phyloP scores from a whole-genome alignment of 2,888 invertebrate genomes.

The Drosophila mettleri region DNA sequence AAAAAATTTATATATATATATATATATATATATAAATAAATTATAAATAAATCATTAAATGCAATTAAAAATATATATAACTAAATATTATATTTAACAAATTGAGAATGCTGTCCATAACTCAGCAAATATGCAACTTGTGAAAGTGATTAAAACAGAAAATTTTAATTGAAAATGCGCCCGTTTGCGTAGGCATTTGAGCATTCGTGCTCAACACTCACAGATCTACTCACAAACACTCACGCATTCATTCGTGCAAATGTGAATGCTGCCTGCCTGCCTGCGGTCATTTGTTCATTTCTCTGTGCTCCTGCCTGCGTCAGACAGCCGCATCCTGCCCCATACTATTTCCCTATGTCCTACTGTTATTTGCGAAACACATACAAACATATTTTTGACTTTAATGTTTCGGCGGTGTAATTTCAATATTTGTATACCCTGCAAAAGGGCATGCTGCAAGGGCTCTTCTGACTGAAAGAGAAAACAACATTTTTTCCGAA shows the following conservation, averaged over 20 bases:
- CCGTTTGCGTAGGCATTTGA: conserved; percentile 76
- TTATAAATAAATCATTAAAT: not conserved
- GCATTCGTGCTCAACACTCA: conserved; percentile 39
- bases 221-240: conserved; percentile 41
- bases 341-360: conserved; percentile 1
- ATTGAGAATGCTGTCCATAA: not conserved
- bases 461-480: not conserved
- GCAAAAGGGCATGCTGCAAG: not conserved
- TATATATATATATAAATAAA: not conserved
- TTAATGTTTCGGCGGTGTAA: conserved; percentile 27
- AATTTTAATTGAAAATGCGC: conserved; percentile 82
- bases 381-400: conserved; percentile 36
- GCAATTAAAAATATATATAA: not conserved
- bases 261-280: conserved; percentile 25
- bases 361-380: conserved; percentile 12
- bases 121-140: conserved; percentile 31
- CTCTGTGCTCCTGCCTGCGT: conserved; percentile 35
- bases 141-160: conserved; percentile 80
- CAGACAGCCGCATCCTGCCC: conserved; percentile 20
- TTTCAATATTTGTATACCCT: conserved; percentile 49
- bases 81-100: not conserved
- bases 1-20: conserved; percentile 27
- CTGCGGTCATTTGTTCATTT: conserved; percentile 62
- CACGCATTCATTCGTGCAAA: conserved; percentile 43
- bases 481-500: no score